A percentile compares a stretch with the other conserved stretches of the same genome.
These are phyloP conservation scores for Hipparchia semele DNA, from an alignment of 2,888 invertebrate genomes.

Conservation along the genomic window DNA sequence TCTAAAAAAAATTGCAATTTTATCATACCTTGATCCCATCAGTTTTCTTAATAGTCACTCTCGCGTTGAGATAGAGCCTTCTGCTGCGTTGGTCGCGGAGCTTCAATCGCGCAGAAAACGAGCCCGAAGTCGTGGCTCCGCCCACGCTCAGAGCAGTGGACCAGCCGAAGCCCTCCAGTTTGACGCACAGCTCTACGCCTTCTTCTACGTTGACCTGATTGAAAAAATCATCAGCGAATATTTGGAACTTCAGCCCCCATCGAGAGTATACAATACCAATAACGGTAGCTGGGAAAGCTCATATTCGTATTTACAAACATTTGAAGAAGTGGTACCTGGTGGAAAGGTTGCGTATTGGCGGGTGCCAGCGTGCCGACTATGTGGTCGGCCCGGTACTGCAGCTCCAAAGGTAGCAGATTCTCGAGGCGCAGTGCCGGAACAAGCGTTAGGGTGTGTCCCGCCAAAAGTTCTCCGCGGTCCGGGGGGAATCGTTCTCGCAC, in stretches of 20 bases:
- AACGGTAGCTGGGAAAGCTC: too few relatives aligned
- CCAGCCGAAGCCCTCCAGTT: conserved; percentile 92
- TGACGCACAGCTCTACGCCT: conserved; percentile 88
- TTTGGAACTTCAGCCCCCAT: neutral
- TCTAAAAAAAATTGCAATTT: neutral
- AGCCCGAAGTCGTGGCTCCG: conserved; percentile 53
- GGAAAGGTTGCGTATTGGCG: conserved; percentile 66
- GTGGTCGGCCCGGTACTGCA: conserved; percentile 81
- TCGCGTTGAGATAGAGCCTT: conserved; percentile 88
- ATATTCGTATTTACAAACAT: neutral
- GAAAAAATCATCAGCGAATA: neutral
- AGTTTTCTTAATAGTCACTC: conserved; percentile 71
- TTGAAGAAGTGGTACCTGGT: conserved; percentile 54
- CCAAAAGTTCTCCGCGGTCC: conserved; percentile 85
- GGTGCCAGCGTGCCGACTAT: conserved; percentile 61
- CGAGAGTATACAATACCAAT: too few relatives aligned
- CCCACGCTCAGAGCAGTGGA: conserved; percentile 85
- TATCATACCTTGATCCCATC: conserved; percentile 76
- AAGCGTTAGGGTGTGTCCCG: conserved; percentile 94
- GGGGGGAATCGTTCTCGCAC: conserved; percentile 91
- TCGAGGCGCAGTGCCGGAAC: conserved; percentile 92
- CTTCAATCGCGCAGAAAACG: conserved; percentile 87
- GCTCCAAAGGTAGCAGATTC: conserved; percentile 94
- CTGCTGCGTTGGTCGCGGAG: conserved; percentile 89
- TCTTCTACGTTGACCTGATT: conserved; percentile 87